These are phyloP conservation scores for Drosophila peninsularis DNA, from an alignment of 2,888 invertebrate genomes.

Conservation along the genomic window DNA sequence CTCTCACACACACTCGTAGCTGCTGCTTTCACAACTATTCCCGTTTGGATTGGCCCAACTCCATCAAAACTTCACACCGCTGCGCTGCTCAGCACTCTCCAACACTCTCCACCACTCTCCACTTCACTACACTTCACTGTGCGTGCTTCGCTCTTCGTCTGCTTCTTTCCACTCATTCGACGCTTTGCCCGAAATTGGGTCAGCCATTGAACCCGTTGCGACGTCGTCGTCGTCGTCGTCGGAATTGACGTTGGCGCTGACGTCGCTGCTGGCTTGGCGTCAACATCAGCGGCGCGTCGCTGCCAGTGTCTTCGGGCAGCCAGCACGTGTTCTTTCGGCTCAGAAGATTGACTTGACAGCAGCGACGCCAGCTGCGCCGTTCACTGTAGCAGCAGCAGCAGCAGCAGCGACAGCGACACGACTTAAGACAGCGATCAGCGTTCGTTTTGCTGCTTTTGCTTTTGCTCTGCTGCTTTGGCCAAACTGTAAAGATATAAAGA, in stretches of 20 bases:
- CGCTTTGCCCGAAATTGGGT: slow-evolving; percentile 82
- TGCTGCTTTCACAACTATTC: slow-evolving; percentile 71
- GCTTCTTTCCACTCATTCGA: slow-evolving; percentile 56
- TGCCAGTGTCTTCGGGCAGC: slow-evolving; percentile 22
- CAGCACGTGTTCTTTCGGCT: slow-evolving; percentile 54
- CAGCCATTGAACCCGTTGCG: slow-evolving; percentile 84
- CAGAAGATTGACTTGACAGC: slow-evolving; percentile 36
- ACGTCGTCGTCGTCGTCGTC: slow-evolving; percentile 45
- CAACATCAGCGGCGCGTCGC: slow-evolving; percentile 17
- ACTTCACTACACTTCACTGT: slow-evolving; percentile 42
- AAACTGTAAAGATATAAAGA: slow-evolving; percentile 19
- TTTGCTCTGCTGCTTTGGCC: slow-evolving; percentile 38
- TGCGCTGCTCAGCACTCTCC: slow-evolving; percentile 4
- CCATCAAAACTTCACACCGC: slow-evolving; percentile 16
- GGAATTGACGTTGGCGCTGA: slow-evolving; percentile 15
- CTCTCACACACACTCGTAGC: slow-evolving; percentile 1
- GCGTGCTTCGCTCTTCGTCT: slow-evolving; percentile 60
- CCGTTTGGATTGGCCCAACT: slow-evolving; percentile 51
- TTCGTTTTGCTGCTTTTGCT: slow-evolving; percentile 25
- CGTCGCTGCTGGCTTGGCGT: slow-evolving; percentile 16
- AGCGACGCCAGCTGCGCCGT: slow-evolving; percentile 11
- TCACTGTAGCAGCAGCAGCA: neutral
- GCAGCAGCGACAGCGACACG: slow-evolving; percentile 8
- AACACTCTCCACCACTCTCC: slow-evolving; percentile 23
- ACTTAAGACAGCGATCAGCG: slow-evolving; percentile 44